Evolutionary conservation across 2,888 invertebrate genomes (phyloP).

Genomic region (Ichneumon xanthorius): DNA sequence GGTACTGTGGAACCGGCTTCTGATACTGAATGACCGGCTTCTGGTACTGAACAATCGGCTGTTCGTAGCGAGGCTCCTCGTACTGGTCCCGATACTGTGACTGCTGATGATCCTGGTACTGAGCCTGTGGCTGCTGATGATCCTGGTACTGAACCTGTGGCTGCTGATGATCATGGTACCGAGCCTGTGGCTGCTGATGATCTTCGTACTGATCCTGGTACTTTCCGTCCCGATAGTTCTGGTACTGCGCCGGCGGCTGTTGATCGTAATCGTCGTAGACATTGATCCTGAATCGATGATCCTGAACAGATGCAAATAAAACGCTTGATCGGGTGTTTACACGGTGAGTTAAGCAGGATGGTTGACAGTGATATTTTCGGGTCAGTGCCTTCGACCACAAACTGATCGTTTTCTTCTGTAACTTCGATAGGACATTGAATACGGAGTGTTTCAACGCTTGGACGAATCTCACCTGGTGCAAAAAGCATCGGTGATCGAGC

Average conservation of each 20-base stretch:
- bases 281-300: conserved; percentile 68
- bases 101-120: conserved; percentile 23
- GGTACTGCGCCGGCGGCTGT: conserved; percentile 25
- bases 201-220: conserved; percentile 21
- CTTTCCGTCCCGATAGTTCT: conserved; percentile 31
- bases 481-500: conserved; percentile 26
- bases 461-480: conserved; percentile 38
- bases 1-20: conserved; percentile 75
- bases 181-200: conserved; percentile 24
- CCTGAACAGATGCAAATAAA: conserved; percentile 53
- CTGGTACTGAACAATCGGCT: conserved; percentile 75
- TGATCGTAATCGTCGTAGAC: conserved; percentile 66
- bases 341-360: conserved; percentile 1
- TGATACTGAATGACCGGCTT: conserved; percentile 75
- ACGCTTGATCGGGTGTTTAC: conserved; percentile 14
- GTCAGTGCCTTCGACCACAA: conserved; percentile 52
- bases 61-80: conserved; percentile 72
- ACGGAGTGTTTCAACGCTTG: conserved; percentile 55
- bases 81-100: conserved; percentile 27
- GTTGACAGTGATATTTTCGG: conserved; percentile 44
- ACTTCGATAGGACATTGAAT: not conserved
- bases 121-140: conserved; percentile 3
- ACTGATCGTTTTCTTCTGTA: conserved; percentile 38
- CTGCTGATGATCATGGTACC: conserved; percentile 37
- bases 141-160: conserved; percentile 15